Evolutionary conservation across 53 echinoderm and acorn worm genomes (phyloP), one percentile per base, ranked within the genome.

Genomic region (Luidia sarsii): DNA sequence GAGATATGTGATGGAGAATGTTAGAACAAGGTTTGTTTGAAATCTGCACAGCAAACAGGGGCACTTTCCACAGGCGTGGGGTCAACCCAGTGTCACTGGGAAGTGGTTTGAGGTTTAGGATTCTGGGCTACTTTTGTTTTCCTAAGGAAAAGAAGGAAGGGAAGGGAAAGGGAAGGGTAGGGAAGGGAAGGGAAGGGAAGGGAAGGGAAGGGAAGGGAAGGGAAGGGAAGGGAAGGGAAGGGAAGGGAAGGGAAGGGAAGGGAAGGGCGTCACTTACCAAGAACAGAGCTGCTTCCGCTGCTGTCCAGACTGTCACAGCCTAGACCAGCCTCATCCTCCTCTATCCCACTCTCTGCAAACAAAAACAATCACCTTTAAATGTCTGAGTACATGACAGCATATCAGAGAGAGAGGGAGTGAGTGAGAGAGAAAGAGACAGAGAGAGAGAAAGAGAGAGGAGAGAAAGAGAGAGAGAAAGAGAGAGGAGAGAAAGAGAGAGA

Each of bases 251-350:
- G n/a, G n/a, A n/a, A 10, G 65, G 39, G 72, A 39, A 39, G 57
- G 57, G 82, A 67, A 53, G 50, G 56, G 54, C 73, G 14, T 57
- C 32, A 48, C 91, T 85, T 84, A 95, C 96, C 96, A 10, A 95
- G 33, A 19, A 88, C 84, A 16, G 92, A 85, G 63, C 96, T 95
- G 28, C 88, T 87, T 23, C 82, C 80, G 54, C 96, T 95, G 53
- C 87, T 93, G 48, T 95, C 87, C 10, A 95, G 69, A 55, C 96
- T 95, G 34, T 91, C 91, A 51, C 85, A 88, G 1, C 82, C 71
- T 5, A 84, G 70, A 38, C 92, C 77, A 9, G 85, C 62, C 37
- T 93, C 96, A 79, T 95, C 96, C 33, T 95, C 95, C 57, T 93
- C 90, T 31, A 90, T 86, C 57, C 96, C 90, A 85, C 96, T 95